Percentiles rank a stretch among this genome's conserved stretches.
These are phyloP conservation scores for Slavum lentiscoides DNA, from an alignment of 2,888 invertebrate species.

Conservation along the genomic window DNA sequence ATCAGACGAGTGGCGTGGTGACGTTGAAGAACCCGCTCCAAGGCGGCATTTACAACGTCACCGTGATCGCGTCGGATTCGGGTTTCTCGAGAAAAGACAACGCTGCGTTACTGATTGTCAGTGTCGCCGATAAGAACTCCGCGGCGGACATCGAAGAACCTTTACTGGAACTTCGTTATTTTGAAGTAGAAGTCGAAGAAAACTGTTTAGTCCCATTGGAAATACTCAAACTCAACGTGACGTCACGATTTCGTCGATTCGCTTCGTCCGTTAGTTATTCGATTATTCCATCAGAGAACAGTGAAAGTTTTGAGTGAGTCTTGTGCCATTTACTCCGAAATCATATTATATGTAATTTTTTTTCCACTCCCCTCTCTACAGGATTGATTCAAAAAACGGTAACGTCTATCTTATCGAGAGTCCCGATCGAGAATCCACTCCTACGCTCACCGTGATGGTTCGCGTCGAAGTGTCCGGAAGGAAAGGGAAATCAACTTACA, in stretches of 20 bases:
- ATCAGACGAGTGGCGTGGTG: slow-evolving; percentile 82
- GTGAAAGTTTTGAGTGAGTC: slow-evolving; percentile 41
- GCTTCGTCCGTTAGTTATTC: slow-evolving; percentile 29
- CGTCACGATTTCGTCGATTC: slow-evolving; percentile 61
- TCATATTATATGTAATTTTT: too few relatives aligned
- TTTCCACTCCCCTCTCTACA: slow-evolving; percentile 55
- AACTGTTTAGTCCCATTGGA: slow-evolving; percentile 76
- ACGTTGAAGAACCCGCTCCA: slow-evolving; percentile 72
- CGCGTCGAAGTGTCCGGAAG: slow-evolving; percentile 65
- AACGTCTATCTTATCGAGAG: slow-evolving; percentile 73
- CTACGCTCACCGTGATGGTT: slow-evolving; percentile 68
- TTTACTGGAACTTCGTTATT: slow-evolving; percentile 37
- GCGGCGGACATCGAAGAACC: slow-evolving; percentile 69
- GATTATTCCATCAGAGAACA: slow-evolving; percentile 34
- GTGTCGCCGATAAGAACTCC: slow-evolving; percentile 69
- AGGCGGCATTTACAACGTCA: slow-evolving; percentile 71
- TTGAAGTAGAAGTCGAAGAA: slow-evolving; percentile 68
- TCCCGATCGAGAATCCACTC: slow-evolving; percentile 74
- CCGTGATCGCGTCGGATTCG: slow-evolving; percentile 81
- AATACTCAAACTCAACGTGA: slow-evolving; percentile 74
- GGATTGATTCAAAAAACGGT: slow-evolving; percentile 76
- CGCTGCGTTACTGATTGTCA: slow-evolving; percentile 72
- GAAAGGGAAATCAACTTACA: slow-evolving; percentile 72
- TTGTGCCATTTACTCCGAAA: neutral
- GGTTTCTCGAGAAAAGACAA: slow-evolving; percentile 82